Conservation (phyloP, 2,888 invertebrate genomes). For the Fragum fragum region DNA sequence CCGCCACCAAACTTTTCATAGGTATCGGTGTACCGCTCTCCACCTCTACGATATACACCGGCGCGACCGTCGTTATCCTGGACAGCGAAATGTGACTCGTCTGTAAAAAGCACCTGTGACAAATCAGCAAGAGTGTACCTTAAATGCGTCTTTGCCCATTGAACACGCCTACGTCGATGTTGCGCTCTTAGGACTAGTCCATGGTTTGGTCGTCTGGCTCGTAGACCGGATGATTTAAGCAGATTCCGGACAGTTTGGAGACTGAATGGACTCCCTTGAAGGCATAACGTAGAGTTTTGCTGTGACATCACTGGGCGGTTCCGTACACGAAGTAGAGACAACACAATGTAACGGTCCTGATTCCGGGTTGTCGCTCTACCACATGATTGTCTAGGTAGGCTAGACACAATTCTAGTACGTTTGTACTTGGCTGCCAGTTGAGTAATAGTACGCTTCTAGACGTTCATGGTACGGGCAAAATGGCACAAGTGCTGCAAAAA, state of each 20-base stretch:
- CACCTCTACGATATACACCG: conserved; percentile 12
- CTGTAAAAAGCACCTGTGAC: conserved; percentile 30
- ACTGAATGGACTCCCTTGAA: not conserved
- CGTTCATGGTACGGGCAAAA: no score
- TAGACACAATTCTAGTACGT: no score
- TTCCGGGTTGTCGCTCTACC: conserved; percentile 29
- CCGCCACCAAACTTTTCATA: conserved; percentile 32
- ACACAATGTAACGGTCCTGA: conserved; percentile 36
- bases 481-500: no score
- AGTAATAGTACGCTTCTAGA: no score
- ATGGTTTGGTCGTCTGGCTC: not conserved
- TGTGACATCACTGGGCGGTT: not conserved
- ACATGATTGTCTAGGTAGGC: conserved; percentile 13
- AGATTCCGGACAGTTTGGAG: not conserved
- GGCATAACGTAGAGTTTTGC: not conserved
- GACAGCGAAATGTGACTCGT: conserved; percentile 9
- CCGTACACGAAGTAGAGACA: not conserved
- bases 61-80: conserved; percentile 19
- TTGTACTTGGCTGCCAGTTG: no score
- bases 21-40: conserved; percentile 4
- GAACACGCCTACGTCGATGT: not conserved
- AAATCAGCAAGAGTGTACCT: conserved; percentile 26
- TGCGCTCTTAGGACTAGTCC: conserved; percentile 1
- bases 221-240: not conserved
- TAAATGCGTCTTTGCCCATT: conserved; percentile 7